Base-by-base conservation (phyloP, 2,888 invertebrate genomes). In the Trachelus stipa region DNA sequence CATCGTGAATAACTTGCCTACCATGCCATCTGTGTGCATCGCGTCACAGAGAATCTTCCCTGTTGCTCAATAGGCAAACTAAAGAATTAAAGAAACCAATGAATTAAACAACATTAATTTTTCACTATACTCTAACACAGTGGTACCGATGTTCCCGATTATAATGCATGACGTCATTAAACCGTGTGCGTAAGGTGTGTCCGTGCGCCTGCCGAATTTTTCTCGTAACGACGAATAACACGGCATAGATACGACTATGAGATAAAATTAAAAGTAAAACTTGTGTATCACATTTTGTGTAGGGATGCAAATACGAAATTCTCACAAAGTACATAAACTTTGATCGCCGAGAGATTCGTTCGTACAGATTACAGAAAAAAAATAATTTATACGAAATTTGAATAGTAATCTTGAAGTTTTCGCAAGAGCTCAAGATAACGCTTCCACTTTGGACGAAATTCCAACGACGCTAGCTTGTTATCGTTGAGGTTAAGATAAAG, bases 151-250 rank as follows among this genome's bases (percentile, higher is more conserved):
- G 2, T 56, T 33, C 74, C 74, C 77, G 69, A 68, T 69, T 73
- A 74, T 77, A 34, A 74, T 68, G 68, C 12, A 74, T 77, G 77
- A 77, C 74, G 74, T 77, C 77, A 77, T 34, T 77, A 74, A 77
- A 35, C 68, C 77, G 74, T 74, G 78, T 76, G 69, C 75, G 73
- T 56, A 78, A 78, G 78, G 78, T 78, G 78, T 69, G 78, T 71
- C 71, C 78, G 75, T 33, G 71, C 69, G 73, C 75, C 75, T 78
- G 75, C 31, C 71, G 34, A 76, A 40, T 78, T 78, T 78, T 78
- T 76, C 68, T 76, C 75, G 71, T 15, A 34, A 71, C 31, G 34
- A 34, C 71, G 71, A 71, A 15, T 71, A 71, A 23, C 33, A 71
- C 71, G 31, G 6, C 33, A 71, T 4, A 30, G 35, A 34, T 30